Evolutionary conservation across 2,888 invertebrate species (phyloP).

Genomic region (Chesias legatella): DNA sequence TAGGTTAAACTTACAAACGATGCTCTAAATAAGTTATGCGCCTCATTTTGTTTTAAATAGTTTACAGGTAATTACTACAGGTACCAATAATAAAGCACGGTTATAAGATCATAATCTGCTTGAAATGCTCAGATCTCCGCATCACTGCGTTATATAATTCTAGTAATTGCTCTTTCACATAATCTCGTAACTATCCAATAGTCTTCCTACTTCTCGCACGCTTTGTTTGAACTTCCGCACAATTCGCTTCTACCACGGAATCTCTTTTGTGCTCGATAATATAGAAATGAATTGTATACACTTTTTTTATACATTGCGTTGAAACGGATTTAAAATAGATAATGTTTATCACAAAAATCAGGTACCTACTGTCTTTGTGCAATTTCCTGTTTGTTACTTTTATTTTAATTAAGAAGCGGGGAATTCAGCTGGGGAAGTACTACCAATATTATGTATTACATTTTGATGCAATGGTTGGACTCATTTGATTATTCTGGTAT

Average conservation of each 20-base stretch:
- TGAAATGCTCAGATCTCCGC: slow-evolving; percentile 41
- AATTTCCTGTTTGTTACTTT: no score
- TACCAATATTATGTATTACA: no score
- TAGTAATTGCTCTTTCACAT: slow-evolving; percentile 68
- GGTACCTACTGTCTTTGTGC: no score
- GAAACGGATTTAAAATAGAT: background rate
- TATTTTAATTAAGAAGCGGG: no score
- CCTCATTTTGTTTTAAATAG: no score
- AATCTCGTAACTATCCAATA: slow-evolving; percentile 47
- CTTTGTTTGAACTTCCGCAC: slow-evolving; percentile 49
- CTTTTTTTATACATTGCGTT: background rate
- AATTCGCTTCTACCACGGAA: slow-evolving; percentile 26
- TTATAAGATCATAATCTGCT: background rate
- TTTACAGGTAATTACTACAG: no score
- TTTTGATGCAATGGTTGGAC: no score
- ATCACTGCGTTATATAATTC: slow-evolving; percentile 63
- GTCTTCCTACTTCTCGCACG: slow-evolving; percentile 62
- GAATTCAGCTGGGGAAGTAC: no score
- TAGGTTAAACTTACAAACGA: no score
- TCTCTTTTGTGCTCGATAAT: slow-evolving; percentile 22
- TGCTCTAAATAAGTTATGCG: no score
- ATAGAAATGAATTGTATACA: slow-evolving; percentile 5
- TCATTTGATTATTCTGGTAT: no score
- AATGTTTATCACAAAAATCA: no score
- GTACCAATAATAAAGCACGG: background rate